Evolutionary conservation across 2,888 invertebrate species (phyloP), one percentile per base, ranked within the genome.

Genomic region (Poecilobothrus nobilitatus): DNA sequence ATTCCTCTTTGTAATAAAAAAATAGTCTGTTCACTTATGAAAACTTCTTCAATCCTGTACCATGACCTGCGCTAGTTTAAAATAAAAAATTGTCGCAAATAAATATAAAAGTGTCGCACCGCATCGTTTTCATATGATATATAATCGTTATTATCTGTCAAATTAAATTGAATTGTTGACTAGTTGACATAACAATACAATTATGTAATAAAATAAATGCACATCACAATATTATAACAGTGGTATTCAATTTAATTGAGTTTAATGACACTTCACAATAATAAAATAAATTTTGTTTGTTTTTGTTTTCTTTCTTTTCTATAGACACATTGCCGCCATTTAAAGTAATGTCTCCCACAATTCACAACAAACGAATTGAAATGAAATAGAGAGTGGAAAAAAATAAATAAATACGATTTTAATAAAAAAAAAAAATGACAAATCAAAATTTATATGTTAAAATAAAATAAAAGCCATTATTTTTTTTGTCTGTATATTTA

Each of bases 151-250:
- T 27, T 27, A 27, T 27, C 53, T 53, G 53, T 53, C 53, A 53
- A 53, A 53, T 53, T 53, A 53, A 53, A 53, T 53, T 53, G 53
- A 53, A 53, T 53, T 53, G 53, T 53, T 53, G 53, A 53, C 53
- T 53, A 15, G 53, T 53, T 53, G 53, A 53, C 53, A 53, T 27
- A 27, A 27, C 53, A 53, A 53, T 53, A 53, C 18, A 53, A 53
- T 53, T 53, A 53, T 18, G 53, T 18, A 53, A 53, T 53, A 53
- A 41, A 44, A 53, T 53, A 53, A 12, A 53, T n/a, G 18, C 18
- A 53, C 2, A n/a, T 53, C 1, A 18, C 15, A 18, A 9, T 53
- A 53, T 15, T 53, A 53, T 37, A 53, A 18, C 53, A 18, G n/a
- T 53, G n/a, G 53, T 53, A n/a, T 53, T 53, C 53, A 53, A 15